phyloP scores from a whole-genome alignment of 2,113 vertebrate genomes.

The Garra rufa region DNA sequence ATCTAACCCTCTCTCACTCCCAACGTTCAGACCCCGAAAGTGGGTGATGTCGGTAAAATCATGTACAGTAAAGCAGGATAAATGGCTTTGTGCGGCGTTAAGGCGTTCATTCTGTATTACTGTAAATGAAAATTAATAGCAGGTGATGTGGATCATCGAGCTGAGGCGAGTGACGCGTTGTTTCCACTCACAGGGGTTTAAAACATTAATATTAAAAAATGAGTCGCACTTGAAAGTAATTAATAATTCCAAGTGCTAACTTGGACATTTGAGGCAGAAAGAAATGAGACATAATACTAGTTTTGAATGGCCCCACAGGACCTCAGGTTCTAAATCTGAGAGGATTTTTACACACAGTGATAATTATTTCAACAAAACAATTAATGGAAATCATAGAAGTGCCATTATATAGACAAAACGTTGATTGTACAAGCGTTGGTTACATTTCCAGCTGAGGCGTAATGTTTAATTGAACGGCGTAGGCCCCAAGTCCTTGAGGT shows the following conservation, averaged over 20 bases:
- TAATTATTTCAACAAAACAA: neutral
- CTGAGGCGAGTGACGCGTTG: neutral
- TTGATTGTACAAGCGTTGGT: neutral
- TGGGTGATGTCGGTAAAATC: neutral
- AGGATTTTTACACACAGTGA: neutral
- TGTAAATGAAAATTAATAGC: neutral
- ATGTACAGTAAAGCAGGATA: neutral
- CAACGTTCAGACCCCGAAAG: neutral
- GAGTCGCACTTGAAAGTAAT: neutral
- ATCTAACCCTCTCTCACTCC: neutral
- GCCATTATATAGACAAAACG: neutral
- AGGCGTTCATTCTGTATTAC: neutral
- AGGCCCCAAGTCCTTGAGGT: neutral
- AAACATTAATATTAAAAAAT: neutral
- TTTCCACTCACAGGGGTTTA: neutral
- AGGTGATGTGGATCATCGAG: conserved; percentile 20
- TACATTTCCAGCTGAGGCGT: neutral
- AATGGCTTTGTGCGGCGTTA: neutral
- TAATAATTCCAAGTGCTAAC: neutral
- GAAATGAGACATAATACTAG: neutral
- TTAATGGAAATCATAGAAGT: neutral
- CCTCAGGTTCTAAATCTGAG: neutral
- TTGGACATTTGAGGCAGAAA: neutral
- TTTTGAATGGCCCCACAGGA: conserved; percentile 23
- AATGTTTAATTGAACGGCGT: neutral